Evolutionary conservation across 35 echinoderm and acorn worm genomes (phyloP), one percentile per base, ranked within the genome.

Genomic region (Antedon bifida): DNA sequence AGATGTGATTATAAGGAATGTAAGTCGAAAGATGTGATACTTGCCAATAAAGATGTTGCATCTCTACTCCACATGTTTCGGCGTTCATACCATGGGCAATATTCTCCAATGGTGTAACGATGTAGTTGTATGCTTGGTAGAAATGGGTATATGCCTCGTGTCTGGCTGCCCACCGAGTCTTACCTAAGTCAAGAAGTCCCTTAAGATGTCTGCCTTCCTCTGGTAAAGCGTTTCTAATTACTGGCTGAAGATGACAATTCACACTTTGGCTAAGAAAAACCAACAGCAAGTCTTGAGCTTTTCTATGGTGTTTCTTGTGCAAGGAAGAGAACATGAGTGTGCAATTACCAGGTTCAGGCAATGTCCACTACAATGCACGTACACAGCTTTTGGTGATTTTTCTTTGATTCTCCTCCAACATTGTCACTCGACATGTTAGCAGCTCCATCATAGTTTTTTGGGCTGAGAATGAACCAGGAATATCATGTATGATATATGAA

Each of bases 1-100:
- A 83, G 82, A 45, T 83, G 82, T 30, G 82, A 83, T 31, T 64
- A 45, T 38, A 13, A 73, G 30, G 51, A 45, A 83, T 32, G 51
- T 38, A 83, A 83, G 73, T 83, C 82, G 44, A 83, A 83, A 31
- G 16, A 64, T 30, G 82, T 73, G 10, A 83, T 56, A 32, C 39
- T 55, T 4, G 44, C 8, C 29, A 83, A 29, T 33, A 83, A 9
- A 31, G 46, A 55, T 55, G 46, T 42, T 26, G 82, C 82, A 83
- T 77, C 28, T 9, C 10, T 33, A 7, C 32, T 33, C 75, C 75
- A 77, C 32, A 33, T 33, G 11, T 7, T 77, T 77, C 28, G 26
- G 26, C 10, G 26, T 77, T 29, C 5, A 11, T 10, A 10, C 32
- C 32, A 33, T 8, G 75, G 5, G 28, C 75, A 30, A 77, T 77